These are phyloP conservation scores for Capromys pilorides DNA, from an alignment of 2,797 vertebrate species.

Conservation along the genomic window DNA sequence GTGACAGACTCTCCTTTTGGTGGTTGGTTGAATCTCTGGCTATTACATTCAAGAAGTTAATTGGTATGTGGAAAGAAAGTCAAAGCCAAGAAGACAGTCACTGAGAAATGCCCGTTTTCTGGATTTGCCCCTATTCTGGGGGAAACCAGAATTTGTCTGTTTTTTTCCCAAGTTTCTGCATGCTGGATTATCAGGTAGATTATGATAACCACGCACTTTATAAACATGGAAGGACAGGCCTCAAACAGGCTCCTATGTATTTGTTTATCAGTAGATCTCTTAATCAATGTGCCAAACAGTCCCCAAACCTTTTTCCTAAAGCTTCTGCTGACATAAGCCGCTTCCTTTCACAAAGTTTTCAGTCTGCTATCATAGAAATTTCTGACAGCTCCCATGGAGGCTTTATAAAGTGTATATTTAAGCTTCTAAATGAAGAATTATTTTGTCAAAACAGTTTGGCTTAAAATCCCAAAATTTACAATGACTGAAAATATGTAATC, in stretches of 20 bases:
- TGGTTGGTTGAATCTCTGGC: constrained; percentile 95
- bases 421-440: neutral
- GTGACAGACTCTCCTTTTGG: constrained; percentile 96
- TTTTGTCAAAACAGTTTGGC: neutral
- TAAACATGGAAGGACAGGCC: constrained; percentile 94
- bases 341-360: neutral
- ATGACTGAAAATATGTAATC: neutral
- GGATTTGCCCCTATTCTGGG: too few relatives aligned
- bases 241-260: constrained; percentile 95
- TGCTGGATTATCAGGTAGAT: constrained; percentile 89
- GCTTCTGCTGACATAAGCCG: neutral
- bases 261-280: constrained; percentile 89
- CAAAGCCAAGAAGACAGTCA: constrained; percentile 84
- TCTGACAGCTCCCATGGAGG: neutral
- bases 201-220: constrained; percentile 97
- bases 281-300: neutral
- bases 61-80: constrained; percentile 87
- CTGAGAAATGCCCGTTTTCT: too few relatives aligned
- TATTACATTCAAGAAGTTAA: constrained; percentile 91
- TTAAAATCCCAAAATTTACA: constrained; percentile 7
- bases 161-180: too few relatives aligned
- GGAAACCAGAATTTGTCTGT: too few relatives aligned
- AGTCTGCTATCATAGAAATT: neutral
- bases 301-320: neutral
- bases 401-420: neutral